phyloP scores from a whole-genome alignment of 1,140 invertebrate genomes.

The Drosophila ananassae region DNA sequence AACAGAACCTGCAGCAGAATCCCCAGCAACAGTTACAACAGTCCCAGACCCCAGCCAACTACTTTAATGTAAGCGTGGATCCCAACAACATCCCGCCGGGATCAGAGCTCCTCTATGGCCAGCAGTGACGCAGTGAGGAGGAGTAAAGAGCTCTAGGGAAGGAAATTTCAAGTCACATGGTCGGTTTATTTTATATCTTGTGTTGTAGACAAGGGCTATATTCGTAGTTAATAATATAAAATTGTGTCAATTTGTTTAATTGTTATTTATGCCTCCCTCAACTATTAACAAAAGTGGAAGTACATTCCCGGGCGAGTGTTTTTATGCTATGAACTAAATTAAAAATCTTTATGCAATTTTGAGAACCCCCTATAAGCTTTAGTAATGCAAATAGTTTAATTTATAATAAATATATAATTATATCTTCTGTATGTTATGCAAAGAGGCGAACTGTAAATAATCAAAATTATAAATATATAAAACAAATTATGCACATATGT shows the following conservation, averaged over 20 bases:
- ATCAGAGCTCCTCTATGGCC: constrained; percentile 86
- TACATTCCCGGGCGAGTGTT: constrained; percentile 45
- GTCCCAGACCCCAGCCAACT: constrained; percentile 79
- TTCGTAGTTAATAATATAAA: constrained; percentile 36
- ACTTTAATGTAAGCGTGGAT: constrained; percentile 85
- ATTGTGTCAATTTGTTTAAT: constrained; percentile 48
- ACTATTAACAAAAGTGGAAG: constrained; percentile 11
- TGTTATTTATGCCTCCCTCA: constrained; percentile 37
- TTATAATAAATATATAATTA: constrained; percentile 69
- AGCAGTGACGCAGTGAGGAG: constrained; percentile 51
- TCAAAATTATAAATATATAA: constrained; percentile 63
- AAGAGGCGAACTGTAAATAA: constrained; percentile 74
- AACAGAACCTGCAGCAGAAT: constrained; percentile 48
- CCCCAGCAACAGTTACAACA: constrained; percentile 27
- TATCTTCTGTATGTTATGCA: constrained; percentile 65
- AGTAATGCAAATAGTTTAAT: constrained; percentile 71
- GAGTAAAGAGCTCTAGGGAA: neutral
- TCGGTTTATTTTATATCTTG: constrained; percentile 28
- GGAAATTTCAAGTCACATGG: constrained; percentile 19
- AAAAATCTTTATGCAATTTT: constrained; percentile 25
- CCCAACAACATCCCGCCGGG: constrained; percentile 85
- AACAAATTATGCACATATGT: constrained; percentile 29
- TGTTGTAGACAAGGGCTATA: constrained; percentile 28
- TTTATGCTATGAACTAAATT: constrained; percentile 37
- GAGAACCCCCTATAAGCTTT: constrained; percentile 62